Evolutionary conservation across 2,888 invertebrate genomes (phyloP).

Genomic region (Agrotis segetum): DNA sequence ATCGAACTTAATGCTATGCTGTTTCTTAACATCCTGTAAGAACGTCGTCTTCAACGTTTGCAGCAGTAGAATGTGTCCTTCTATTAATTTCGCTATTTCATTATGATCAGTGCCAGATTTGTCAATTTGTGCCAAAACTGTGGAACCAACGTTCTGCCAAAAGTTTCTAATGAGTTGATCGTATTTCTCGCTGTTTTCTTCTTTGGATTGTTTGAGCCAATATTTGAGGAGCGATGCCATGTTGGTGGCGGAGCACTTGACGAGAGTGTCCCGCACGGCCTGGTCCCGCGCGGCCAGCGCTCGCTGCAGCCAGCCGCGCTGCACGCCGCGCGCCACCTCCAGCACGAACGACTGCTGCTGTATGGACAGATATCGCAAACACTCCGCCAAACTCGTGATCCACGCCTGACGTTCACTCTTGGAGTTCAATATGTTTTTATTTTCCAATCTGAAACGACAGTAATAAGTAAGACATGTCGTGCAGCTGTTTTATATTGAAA

Average conservation of each 20-base stretch:
- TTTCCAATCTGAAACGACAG: conserved; percentile 89
- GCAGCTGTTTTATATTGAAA: neutral
- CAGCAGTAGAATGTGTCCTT: conserved; percentile 79
- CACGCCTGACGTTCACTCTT: conserved; percentile 93
- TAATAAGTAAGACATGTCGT: conserved; percentile 7
- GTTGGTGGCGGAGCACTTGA: conserved; percentile 71
- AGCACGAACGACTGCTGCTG: conserved; percentile 67
- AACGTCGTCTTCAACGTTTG: conserved; percentile 74
- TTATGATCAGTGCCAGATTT: conserved; percentile 81
- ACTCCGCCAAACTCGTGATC: conserved; percentile 93
- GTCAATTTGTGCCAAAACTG: conserved; percentile 74
- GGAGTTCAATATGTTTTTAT: conserved; percentile 91
- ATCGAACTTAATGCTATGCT: conserved; percentile 75
- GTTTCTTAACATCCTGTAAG: conserved; percentile 71
- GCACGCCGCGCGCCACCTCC: conserved; percentile 72
- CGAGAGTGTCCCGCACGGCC: conserved; percentile 64
- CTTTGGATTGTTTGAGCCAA: conserved; percentile 79
- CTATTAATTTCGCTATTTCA: conserved; percentile 83
- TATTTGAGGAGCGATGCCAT: conserved; percentile 77
- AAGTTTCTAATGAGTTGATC: conserved; percentile 80
- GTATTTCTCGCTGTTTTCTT: conserved; percentile 68
- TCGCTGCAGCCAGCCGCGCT: conserved; percentile 76
- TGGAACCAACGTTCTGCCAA: conserved; percentile 83
- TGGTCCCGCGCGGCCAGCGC: conserved; percentile 58
- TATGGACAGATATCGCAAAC: conserved; percentile 88